A percentile compares a stretch with the other conserved stretches of the same genome.
Evolutionary conservation across 2,797 vertebrate genomes (phyloP).

Genomic region (Coregonus suidteri): DNA sequence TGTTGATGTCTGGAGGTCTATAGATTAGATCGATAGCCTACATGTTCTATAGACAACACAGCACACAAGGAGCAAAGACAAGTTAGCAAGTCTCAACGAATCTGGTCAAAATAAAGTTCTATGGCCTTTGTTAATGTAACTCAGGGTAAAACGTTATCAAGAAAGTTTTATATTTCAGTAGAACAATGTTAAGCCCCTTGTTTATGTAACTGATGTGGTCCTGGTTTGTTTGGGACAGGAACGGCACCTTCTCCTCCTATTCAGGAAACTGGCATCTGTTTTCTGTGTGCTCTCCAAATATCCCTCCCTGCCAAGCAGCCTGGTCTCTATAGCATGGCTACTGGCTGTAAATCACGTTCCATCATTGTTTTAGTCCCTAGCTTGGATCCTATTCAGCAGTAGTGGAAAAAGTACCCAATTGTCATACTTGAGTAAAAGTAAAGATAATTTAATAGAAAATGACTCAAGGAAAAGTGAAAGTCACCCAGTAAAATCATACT

Average conservation of each 20-base stretch:
- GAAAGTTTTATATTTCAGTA: neutral
- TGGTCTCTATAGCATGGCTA: neutral
- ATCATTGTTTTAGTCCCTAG: neutral
- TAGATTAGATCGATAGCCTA: neutral
- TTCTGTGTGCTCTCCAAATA: constrained; percentile 26
- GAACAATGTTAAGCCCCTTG: neutral
- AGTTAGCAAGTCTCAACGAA: neutral
- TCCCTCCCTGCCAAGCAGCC: constrained; percentile 12
- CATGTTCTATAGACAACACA: neutral
- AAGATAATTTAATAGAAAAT: too few relatives aligned
- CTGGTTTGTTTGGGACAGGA: constrained; percentile 27
- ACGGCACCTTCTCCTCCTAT: neutral
- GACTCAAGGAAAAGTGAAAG: too few relatives aligned
- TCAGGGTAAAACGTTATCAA: neutral
- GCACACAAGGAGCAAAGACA: neutral
- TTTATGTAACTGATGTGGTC: constrained; percentile 24
- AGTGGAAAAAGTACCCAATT: too few relatives aligned
- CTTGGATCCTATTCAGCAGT: neutral
- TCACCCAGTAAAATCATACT: too few relatives aligned
- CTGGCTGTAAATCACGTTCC: neutral
- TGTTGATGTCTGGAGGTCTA: neutral
- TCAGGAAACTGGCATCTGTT: neutral
- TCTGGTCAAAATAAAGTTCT: neutral
- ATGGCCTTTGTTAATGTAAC: neutral
- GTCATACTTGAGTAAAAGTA: too few relatives aligned